phyloP scores from a whole-genome alignment of 2,113 vertebrate genomes.

The Bagarius yarrelli region DNA sequence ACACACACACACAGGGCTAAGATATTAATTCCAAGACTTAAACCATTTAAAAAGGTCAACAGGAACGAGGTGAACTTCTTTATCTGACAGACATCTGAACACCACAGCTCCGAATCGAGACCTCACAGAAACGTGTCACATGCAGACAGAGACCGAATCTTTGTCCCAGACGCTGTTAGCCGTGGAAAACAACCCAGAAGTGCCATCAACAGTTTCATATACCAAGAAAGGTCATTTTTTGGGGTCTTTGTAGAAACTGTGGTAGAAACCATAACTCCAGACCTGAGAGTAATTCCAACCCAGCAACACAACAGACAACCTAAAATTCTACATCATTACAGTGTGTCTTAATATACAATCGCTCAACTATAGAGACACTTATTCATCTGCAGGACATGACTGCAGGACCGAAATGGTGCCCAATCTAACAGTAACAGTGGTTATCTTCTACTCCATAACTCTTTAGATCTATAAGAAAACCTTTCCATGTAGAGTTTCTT shows the following conservation, averaged over 20 bases:
- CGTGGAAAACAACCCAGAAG: background rate
- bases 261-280: no score
- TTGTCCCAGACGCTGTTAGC: background rate
- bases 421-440: no score
- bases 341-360: no score
- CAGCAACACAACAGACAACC: no score
- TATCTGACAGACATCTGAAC: slow-evolving; percentile 10
- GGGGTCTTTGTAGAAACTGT: no score
- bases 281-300: no score
- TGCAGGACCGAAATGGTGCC: no score
- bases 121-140: slow-evolving; percentile 20
- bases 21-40: slow-evolving; percentile 10
- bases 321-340: no score
- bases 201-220: background rate
- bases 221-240: background rate
- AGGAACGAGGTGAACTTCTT: background rate
- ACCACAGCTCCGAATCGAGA: slow-evolving; percentile 15
- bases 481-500: background rate
- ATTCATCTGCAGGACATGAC: no score
- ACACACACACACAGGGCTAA: background rate
- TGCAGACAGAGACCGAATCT: background rate
- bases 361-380: no score
- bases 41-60: background rate
- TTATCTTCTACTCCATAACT: no score
- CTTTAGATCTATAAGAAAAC: background rate